These are phyloP conservation scores for Eurois occulta DNA, from an alignment of 2,888 invertebrate species.

Conservation along the genomic window DNA sequence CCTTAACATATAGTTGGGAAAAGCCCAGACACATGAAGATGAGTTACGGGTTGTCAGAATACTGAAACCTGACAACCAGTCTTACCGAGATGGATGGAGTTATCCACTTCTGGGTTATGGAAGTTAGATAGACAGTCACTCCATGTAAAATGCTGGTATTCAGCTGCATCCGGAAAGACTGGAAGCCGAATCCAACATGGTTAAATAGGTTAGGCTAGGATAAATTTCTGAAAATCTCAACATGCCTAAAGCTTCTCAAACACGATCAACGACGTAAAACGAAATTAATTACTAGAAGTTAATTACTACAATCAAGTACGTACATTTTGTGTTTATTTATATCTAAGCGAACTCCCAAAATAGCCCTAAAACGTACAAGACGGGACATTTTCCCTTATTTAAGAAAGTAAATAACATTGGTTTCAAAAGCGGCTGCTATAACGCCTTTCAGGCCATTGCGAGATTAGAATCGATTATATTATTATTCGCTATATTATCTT, in stretches of 20 bases:
- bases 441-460: slow-evolving; percentile 25
- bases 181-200: too few species aligned
- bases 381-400: slow-evolving; percentile 32
- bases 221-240: not conserved
- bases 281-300: not conserved
- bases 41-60: too few species aligned
- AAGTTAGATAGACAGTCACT: too few species aligned
- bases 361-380: slow-evolving; percentile 23
- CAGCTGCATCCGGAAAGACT: too few species aligned
- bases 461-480: too few species aligned
- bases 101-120: too few species aligned
- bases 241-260: not conserved
- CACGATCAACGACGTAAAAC: not conserved
- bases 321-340: not conserved
- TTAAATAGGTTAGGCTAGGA: not conserved
- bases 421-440: slow-evolving; percentile 8
- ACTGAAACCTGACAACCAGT: too few species aligned
- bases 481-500: too few species aligned
- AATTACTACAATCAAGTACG: not conserved
- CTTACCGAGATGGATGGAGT: too few species aligned
- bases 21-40: too few species aligned
- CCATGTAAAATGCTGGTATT: too few species aligned
- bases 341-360: slow-evolving; percentile 23
- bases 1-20: too few species aligned
- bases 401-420: slow-evolving; percentile 35